A percentile compares a stretch with the other conserved stretches of the same genome.
phyloP scores from a whole-genome alignment of 2,888 invertebrate genomes.

The Trilocha varians region DNA sequence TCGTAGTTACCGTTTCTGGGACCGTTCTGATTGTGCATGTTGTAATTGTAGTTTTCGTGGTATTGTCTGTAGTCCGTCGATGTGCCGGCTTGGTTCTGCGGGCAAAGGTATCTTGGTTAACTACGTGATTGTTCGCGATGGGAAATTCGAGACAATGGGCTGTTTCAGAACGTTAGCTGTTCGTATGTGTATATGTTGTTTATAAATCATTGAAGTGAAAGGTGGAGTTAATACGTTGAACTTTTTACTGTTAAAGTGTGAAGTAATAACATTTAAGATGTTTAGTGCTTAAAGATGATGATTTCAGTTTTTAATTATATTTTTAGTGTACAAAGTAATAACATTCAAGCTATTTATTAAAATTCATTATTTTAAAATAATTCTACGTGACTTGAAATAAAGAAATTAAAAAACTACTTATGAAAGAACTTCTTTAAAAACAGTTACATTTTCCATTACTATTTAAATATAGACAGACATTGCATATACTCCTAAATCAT shows the following conservation, averaged over 20 bases:
- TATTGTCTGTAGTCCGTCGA: conserved; percentile 68
- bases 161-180: conserved; percentile 25
- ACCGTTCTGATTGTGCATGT: conserved; percentile 55
- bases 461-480: too few relatives aligned
- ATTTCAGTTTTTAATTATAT: too few relatives aligned
- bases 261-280: not conserved
- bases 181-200: conserved; percentile 21
- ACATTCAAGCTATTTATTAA: too few relatives aligned
- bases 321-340: too few relatives aligned
- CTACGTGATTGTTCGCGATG: conserved; percentile 31
- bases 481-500: too few relatives aligned
- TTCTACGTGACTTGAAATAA: too few relatives aligned
- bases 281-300: too few relatives aligned
- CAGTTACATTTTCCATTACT: too few relatives aligned
- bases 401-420: too few relatives aligned
- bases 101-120: conserved; percentile 12
- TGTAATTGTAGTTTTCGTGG: conserved; percentile 69
- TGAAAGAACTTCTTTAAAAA: too few relatives aligned
- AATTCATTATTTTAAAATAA: too few relatives aligned
- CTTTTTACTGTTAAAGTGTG: not conserved
- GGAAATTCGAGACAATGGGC: conserved; percentile 41
- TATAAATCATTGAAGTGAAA: conserved; percentile 20
- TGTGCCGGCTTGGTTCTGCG: conserved; percentile 67
- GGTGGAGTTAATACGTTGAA: conserved; percentile 8
- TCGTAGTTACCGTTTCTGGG: conserved; percentile 60